phyloP scores from a whole-genome alignment of 2,888 invertebrate genomes.

The Linnaemya tessellans region DNA sequence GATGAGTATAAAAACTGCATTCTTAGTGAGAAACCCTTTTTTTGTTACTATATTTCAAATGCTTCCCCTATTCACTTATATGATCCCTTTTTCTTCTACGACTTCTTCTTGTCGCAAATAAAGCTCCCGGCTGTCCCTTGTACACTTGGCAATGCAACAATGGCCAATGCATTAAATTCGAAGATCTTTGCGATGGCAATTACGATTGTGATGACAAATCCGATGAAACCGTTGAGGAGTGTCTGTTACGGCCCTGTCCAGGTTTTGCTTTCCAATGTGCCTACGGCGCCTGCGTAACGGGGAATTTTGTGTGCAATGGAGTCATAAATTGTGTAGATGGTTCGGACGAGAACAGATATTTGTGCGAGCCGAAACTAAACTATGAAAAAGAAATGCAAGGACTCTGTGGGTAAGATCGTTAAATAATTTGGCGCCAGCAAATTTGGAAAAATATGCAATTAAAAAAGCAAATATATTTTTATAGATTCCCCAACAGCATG shows the following conservation, averaged over 20 bases:
- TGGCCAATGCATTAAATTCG: slow-evolving; percentile 78
- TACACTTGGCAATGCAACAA: slow-evolving; percentile 75
- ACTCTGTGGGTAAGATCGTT: slow-evolving; percentile 60
- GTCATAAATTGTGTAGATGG: slow-evolving; percentile 70
- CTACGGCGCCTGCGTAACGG: slow-evolving; percentile 77
- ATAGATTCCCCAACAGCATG: slow-evolving; percentile 45
- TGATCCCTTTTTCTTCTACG: not conserved
- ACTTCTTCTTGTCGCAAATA: not conserved
- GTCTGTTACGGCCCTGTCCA: slow-evolving; percentile 83
- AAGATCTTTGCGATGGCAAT: slow-evolving; percentile 77
- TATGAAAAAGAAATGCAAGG: slow-evolving; percentile 61
- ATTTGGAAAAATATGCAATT: not conserved
- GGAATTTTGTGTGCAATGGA: slow-evolving; percentile 69
- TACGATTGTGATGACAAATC: slow-evolving; percentile 78
- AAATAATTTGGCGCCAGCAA: not conserved
- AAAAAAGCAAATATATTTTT: not conserved
- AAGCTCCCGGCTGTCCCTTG: slow-evolving; percentile 40
- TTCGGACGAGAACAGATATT: slow-evolving; percentile 72
- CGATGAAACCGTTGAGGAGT: slow-evolving; percentile 78
- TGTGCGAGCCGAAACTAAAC: slow-evolving; percentile 42
- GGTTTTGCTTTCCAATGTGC: slow-evolving; percentile 82
- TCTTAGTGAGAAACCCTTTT: no score
- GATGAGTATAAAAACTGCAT: no score
- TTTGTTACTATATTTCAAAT: no score
- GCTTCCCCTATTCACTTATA: no score